These are phyloP conservation scores for Drosophila nigromelanica DNA, from an alignment of 1,140 invertebrate genomes.

Conservation along the genomic window DNA sequence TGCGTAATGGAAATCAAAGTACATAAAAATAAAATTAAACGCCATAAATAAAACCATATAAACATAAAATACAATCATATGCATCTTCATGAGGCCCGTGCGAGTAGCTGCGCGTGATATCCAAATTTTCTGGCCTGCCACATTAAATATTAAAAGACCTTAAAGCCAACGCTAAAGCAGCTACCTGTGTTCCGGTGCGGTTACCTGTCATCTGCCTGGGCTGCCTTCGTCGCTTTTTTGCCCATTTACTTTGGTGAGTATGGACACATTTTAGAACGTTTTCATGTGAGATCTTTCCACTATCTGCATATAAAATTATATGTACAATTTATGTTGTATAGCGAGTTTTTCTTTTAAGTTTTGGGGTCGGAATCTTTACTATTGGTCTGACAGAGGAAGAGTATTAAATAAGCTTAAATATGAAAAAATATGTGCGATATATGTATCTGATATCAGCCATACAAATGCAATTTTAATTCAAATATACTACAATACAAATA, in stretches of 20 bases:
- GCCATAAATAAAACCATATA: constrained; percentile 65
- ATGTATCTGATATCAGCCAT: no score
- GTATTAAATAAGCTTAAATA: no score
- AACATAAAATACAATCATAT: constrained; percentile 41
- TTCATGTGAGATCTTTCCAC: not conserved
- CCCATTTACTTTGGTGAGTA: constrained; percentile 17
- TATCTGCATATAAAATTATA: not conserved
- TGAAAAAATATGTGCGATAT: no score
- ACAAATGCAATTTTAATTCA: no score
- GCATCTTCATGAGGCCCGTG: constrained; percentile 35
- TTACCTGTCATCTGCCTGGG: not conserved
- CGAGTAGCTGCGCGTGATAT: constrained; percentile 27
- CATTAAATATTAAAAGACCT: constrained; percentile 65
- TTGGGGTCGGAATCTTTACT: no score
- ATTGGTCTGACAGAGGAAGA: no score
- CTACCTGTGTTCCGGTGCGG: not conserved
- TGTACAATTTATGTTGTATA: not conserved
- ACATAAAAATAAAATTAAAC: constrained; percentile 79
- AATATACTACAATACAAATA: no score
- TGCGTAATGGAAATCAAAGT: constrained; percentile 73
- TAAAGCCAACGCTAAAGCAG: constrained; percentile 5
- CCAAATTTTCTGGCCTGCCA: constrained; percentile 53
- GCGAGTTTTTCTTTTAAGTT: not conserved
- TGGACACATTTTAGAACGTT: constrained; percentile 6
- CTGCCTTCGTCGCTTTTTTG: not conserved